Evolutionary conservation across 2,797 vertebrate species (phyloP), one percentile per base, ranked within the genome.

Genomic region (Neosalanx taihuensis): DNA sequence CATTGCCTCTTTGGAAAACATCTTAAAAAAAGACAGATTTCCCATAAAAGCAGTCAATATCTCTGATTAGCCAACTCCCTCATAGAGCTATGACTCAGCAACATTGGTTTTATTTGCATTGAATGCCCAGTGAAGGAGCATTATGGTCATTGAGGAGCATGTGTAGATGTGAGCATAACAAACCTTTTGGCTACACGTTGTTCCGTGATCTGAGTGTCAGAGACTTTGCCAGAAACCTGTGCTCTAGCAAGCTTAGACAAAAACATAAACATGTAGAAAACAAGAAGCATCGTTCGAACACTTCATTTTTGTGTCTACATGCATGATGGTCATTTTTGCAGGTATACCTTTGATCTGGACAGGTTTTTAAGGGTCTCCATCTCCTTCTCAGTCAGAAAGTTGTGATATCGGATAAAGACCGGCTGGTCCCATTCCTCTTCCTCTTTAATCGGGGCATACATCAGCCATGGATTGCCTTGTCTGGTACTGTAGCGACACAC

Each of bases 371-470:
- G 93, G 83, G 85, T 90, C 78, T 93, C 91, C 2, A 94, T 95
- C 77, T 95, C 94, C 81, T 89, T 88, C 49, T 93, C 89, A 5
- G 94, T 93, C 83, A 95, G 84, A 69, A 94, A 87, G 9, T 94
- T 84, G 5, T 94, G 92, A 79, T 94, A 95, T 49, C 94, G 85
- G 15, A 94, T 89, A 37, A 95, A 94, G 13, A 85, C 89, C 0
- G 94, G 94, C 41, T 92, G 91, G 26, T 95, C 93, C 94, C 94
- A 95, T 41, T 95, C 94, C 17, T 93, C 93, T 66, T 95, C 94
- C 56, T 94, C 93, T 76, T 94, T 95, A 68, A 93, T 88, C 18
- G 94, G 93, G 18, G 91, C 90, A 2, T 94, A 91, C 37, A 93
- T 85, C 51, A 94, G 86, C 15, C 89, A 77, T 1, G 93, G 92